Evolutionary conservation across 1,140 invertebrate species (phyloP).

Genomic region (Pissodes strobi): DNA sequence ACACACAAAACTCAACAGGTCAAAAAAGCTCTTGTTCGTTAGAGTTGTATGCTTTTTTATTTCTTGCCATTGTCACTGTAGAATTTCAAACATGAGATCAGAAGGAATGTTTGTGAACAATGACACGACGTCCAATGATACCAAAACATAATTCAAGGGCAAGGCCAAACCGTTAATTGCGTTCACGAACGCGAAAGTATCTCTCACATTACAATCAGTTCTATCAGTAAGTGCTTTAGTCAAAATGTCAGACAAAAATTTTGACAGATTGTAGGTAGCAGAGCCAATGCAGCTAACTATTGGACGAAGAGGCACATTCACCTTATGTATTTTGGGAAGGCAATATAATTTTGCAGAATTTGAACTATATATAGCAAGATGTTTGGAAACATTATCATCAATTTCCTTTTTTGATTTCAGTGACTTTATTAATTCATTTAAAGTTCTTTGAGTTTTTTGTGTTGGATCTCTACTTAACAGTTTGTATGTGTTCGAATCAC

Average conservation of each 20-base stretch:
- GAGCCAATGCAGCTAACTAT: not conserved
- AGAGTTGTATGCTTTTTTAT: too few species aligned
- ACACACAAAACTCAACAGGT: too few species aligned
- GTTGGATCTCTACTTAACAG: not conserved
- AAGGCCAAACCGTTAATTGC: not conserved
- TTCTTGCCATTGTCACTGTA: too few species aligned
- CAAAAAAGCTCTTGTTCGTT: too few species aligned
- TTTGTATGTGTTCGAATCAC: not conserved
- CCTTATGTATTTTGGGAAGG: not conserved
- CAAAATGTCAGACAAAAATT: not conserved
- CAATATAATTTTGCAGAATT: not conserved
- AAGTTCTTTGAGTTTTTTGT: not conserved
- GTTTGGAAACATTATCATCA: not conserved
- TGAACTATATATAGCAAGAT: not conserved
- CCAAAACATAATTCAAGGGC: not conserved
- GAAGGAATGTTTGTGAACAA: too few species aligned
- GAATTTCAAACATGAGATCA: too few species aligned
- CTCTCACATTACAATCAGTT: not conserved
- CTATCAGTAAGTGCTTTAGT: not conserved
- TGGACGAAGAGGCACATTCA: not conserved
- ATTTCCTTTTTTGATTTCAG: not conserved
- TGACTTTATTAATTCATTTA: too few species aligned
- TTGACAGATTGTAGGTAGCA: not conserved
- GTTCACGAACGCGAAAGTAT: slow-evolving; percentile 1
- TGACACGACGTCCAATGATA: not conserved